A percentile compares a stretch with the other conserved stretches of the same genome.
These are phyloP conservation scores for Minunthozetes semirufus DNA, from an alignment of 2,888 invertebrate genomes.

Conservation along the genomic window DNA sequence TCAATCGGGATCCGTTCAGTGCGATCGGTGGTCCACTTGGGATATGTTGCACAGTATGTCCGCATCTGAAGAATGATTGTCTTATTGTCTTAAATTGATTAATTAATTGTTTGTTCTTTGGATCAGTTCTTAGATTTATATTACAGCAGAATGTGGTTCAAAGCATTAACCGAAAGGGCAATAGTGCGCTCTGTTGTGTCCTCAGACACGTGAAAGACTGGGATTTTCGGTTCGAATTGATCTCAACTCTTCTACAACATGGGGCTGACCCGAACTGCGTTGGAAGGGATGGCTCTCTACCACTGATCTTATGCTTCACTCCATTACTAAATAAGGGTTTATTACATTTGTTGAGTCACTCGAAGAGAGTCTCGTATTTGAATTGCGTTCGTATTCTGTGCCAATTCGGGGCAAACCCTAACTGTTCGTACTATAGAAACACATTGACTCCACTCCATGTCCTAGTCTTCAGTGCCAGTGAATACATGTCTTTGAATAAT, in stretches of 20 bases:
- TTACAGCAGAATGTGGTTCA: slow-evolving; percentile 57
- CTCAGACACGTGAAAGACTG: slow-evolving; percentile 62
- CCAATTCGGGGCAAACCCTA: slow-evolving; percentile 65
- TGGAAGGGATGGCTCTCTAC: slow-evolving; percentile 64
- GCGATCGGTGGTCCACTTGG: slow-evolving; percentile 61
- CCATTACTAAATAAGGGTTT: slow-evolving; percentile 68
- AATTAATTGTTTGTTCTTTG: neutral
- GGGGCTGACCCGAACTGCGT: slow-evolving; percentile 63
- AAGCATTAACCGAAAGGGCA: slow-evolving; percentile 63
- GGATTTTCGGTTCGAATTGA: slow-evolving; percentile 59
- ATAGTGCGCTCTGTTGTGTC: slow-evolving; percentile 64
- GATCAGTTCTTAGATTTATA: slow-evolving; percentile 53
- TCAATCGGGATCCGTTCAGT: slow-evolving; percentile 53
- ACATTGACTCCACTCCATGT: slow-evolving; percentile 64
- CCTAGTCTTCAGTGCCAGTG: slow-evolving; percentile 63
- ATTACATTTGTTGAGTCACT: slow-evolving; percentile 63
- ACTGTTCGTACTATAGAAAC: slow-evolving; percentile 55
- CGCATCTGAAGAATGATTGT: too few species aligned
- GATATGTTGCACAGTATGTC: slow-evolving; percentile 57
- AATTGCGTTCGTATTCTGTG: slow-evolving; percentile 63
- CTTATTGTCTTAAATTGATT: neutral
- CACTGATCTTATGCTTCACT: slow-evolving; percentile 66
- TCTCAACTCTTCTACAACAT: slow-evolving; percentile 57
- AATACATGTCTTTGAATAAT: slow-evolving; percentile 62
- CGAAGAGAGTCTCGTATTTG: slow-evolving; percentile 66